These are phyloP conservation scores for Artemia franciscana DNA, from an alignment of 1,140 invertebrate genomes.

Conservation along the genomic window DNA sequence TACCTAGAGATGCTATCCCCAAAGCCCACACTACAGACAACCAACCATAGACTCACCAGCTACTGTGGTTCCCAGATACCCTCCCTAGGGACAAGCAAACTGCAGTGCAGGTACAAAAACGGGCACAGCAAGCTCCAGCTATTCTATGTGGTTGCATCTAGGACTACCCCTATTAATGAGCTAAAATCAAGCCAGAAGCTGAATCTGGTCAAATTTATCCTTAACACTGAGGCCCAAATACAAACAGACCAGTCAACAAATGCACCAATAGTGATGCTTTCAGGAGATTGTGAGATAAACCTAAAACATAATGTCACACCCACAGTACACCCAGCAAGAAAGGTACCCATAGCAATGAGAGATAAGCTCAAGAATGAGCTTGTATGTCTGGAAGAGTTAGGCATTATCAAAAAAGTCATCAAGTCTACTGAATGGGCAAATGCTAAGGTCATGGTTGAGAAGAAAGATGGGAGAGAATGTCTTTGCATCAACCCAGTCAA, in stretches of 20 bases:
- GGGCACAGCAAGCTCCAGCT: no score
- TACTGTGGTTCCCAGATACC: no score
- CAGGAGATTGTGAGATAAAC: no score
- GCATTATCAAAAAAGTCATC: no score
- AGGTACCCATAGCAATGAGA: not conserved
- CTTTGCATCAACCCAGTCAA: not conserved
- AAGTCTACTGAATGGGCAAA: no score
- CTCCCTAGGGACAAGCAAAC: no score
- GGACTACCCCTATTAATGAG: no score
- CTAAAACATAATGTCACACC: no score
- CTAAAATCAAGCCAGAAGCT: not conserved
- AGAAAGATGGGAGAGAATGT: no score
- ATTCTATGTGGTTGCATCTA: no score
- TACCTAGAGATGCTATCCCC: not conserved
- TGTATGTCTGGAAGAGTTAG: not conserved
- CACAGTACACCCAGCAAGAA: not conserved
- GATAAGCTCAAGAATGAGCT: not conserved
- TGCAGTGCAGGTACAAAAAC: no score
- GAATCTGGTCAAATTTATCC: not conserved
- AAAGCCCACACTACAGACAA: not conserved
- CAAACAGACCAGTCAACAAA: not conserved
- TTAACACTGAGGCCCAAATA: not conserved
- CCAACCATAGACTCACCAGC: not conserved
- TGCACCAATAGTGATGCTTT: not conserved
- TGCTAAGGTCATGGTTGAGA: no score